Conservation (phyloP, 2,113 vertebrate genomes). For the Urocitellus parryii region DNA sequence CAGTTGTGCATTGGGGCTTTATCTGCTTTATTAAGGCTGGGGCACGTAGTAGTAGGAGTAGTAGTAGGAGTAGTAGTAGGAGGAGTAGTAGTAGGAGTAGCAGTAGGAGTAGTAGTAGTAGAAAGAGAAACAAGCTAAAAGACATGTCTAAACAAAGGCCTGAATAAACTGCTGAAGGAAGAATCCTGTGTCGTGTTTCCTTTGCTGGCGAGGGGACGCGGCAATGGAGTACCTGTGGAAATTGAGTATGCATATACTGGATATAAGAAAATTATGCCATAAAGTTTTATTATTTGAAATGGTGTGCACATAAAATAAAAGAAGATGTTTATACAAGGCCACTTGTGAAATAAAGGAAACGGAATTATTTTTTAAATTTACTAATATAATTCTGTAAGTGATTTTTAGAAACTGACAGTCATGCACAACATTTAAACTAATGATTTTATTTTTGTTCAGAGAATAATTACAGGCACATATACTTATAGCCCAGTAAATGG, state of each 20-base stretch:
- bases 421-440: neutral
- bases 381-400: neutral
- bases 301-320: neutral
- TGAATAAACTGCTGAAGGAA: no score
- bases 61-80: no score
- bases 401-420: neutral
- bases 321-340: neutral
- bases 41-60: no score
- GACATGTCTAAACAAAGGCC: no score
- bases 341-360: neutral
- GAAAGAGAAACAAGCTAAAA: no score
- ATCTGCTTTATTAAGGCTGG: no score
- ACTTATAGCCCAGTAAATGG: neutral
- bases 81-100: no score
- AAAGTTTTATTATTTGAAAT: neutral
- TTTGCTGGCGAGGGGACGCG: no score
- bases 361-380: neutral
- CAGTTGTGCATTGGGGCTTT: no score
- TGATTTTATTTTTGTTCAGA: neutral
- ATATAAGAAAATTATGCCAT: neutral
- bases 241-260: neutral
- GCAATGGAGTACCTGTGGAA: neutral
- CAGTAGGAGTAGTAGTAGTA: no score
- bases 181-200: no score
- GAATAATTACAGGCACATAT: neutral